Evolutionary conservation across 2,888 invertebrate genomes (phyloP), one percentile per base, ranked within the genome.

Genomic region (Pinctada fucata): DNA sequence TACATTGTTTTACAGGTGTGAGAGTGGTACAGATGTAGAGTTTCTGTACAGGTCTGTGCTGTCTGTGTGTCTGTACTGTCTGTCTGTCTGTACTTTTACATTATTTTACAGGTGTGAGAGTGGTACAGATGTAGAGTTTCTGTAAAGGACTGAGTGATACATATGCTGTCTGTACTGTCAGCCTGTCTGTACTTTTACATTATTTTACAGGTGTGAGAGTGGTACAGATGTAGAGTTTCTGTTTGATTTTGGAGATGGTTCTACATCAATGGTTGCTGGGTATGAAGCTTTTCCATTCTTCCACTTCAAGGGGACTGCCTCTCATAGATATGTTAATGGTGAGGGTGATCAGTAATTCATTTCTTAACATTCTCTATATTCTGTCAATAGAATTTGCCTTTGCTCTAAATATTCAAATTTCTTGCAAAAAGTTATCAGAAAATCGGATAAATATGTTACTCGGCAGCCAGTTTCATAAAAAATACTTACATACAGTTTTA

Each of bases 221-320:
- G 91, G 91, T 52, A 89, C 91, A 3, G 87, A 90, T 81, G 88
- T 91, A 6, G 80, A 67, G 2, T 92, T 90, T 83, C 64, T 84
- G 31, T 91, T 91, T 86, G 87, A 91, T 79, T 91, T 89, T 86
- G 91, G 91, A n/a, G 91, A 91, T 82, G 91, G 91, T 1, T 69
- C 75, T 3, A 73, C 64, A 4, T 48, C 80, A 63, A 71, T 79
- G 47, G 84, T 87, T 3, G 47, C 76, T 8, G 89, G 89, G 8
- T 66, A 63, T 3, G 69, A 71, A 13, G 48, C 79, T 16, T 16
- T 69, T 13, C 13, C 58, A 58, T 6, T 10, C 65, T 78, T 76
- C 47, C 49, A 63, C 6, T 8, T 69, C 5, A 67, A 71, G 48
- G 77, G 77, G 16, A 45, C 31, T 6, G 84, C 73, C 1, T 77